Conservation (phyloP, 2,113 vertebrate genomes). For the Chlorodrepanis virens region DNA sequence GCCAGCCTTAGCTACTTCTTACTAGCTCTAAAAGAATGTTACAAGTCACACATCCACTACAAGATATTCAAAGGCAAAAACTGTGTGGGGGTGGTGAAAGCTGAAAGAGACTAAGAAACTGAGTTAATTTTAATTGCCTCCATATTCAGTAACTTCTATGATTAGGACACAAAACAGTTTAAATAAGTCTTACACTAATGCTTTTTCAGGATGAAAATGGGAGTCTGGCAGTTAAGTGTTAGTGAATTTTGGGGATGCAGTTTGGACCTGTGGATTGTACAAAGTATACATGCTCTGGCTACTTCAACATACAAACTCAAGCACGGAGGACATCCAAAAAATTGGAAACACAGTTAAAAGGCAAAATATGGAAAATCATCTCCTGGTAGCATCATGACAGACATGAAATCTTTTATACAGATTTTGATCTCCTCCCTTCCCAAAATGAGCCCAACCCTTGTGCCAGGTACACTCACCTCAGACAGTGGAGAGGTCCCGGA, state of each 20-base stretch:
- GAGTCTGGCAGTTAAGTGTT: neutral
- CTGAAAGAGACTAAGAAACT: neutral
- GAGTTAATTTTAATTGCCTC: neutral
- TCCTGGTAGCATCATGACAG: neutral
- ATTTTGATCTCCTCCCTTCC: neutral
- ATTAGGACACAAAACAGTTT: neutral
- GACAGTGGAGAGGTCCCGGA: slow-evolving; percentile 93
- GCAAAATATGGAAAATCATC: neutral
- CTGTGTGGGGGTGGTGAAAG: neutral
- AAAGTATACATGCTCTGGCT: neutral
- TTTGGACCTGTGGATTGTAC: neutral
- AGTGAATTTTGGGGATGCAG: neutral
- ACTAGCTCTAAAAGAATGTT: neutral
- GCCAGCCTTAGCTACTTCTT: neutral
- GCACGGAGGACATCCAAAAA: neutral
- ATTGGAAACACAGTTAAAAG: neutral
- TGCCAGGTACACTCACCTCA: slow-evolving; percentile 81
- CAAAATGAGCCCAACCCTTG: neutral
- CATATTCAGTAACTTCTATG: neutral
- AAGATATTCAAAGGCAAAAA: neutral
- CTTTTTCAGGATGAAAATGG: neutral
- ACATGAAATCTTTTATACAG: fast-evolving
- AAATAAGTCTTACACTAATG: neutral
- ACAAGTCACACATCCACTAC: neutral
- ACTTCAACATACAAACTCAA: neutral